These are phyloP conservation scores for Hylomyscus alleni DNA, from an alignment of 2,797 vertebrate species.

Conservation along the genomic window DNA sequence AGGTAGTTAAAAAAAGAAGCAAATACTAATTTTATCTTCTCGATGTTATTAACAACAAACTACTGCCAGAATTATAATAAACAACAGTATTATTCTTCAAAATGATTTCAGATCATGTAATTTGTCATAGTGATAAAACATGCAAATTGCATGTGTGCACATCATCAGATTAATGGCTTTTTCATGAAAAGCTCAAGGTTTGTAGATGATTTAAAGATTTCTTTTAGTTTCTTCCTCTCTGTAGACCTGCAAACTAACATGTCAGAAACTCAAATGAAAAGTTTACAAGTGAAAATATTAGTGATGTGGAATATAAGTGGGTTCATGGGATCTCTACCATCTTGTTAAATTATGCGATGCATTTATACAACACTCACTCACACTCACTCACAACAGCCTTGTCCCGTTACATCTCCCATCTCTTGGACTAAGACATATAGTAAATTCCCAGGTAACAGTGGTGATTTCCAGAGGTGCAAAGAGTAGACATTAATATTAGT, in stretches of 20 bases:
- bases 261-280: conserved; percentile 9
- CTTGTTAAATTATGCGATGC: conserved; percentile 8
- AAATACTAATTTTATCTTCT: conserved; percentile 1
- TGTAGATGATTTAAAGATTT: conserved; percentile 44
- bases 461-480: conserved; percentile 39
- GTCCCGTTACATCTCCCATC: not conserved
- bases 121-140: conserved; percentile 1
- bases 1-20: not conserved
- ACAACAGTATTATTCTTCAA: conserved; percentile 8
- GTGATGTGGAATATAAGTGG: conserved; percentile 36
- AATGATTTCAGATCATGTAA: conserved; percentile 48
- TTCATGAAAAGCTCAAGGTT: not conserved
- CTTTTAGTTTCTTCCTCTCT: conserved; percentile 38
- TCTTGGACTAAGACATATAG: conserved; percentile 15
- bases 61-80: not conserved
- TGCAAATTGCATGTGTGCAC: not conserved
- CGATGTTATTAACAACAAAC: not conserved
- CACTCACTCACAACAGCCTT: not conserved
- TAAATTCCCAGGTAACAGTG: not conserved
- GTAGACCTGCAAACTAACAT: not conserved
- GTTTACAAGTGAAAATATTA: conserved; percentile 23
- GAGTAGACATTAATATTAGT: not conserved
- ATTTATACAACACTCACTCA: not conserved
- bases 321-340: not conserved
- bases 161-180: conserved; percentile 15